Evolutionary conservation across 2,888 invertebrate species (phyloP).

Genomic region (Caenorhabditis sp.): DNA sequence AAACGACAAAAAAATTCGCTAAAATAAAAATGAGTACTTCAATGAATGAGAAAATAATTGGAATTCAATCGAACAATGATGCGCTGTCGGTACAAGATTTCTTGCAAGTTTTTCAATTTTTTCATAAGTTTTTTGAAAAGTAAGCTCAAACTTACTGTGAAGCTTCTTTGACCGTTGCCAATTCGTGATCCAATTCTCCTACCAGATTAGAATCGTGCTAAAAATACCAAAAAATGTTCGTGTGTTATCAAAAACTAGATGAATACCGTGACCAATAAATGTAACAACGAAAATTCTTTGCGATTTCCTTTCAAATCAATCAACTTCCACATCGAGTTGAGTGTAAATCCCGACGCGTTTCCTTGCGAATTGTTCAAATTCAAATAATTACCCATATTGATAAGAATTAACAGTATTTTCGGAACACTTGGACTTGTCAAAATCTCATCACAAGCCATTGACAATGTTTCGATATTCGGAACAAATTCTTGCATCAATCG

Average conservation of each 20-base stretch:
- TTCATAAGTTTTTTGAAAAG: too few relatives aligned
- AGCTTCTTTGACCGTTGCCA: constrained; percentile 28
- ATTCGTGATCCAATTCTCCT: constrained; percentile 28
- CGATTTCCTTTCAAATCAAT: constrained; percentile 51
- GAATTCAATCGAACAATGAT: too few relatives aligned
- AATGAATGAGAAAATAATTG: too few relatives aligned
- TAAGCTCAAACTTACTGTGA: constrained; percentile 24
- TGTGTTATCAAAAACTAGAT: not conserved
- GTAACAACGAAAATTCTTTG: constrained; percentile 37
- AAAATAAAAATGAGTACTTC: too few relatives aligned
- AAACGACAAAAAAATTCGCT: too few relatives aligned
- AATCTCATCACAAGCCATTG: constrained; percentile 18
- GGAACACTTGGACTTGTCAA: constrained; percentile 33
- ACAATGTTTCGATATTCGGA: constrained; percentile 25
- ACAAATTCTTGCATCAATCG: constrained; percentile 28
- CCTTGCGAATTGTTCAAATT: constrained; percentile 50
- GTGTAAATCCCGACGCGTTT: constrained; percentile 54
- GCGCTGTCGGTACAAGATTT: too few relatives aligned
- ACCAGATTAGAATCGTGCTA: constrained; percentile 38
- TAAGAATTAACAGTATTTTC: constrained; percentile 47
- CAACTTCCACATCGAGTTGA: constrained; percentile 56
- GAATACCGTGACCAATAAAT: constrained; percentile 39
- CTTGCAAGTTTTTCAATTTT: too few relatives aligned
- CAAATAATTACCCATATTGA: constrained; percentile 56
- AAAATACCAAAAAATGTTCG: constrained; percentile 6